Conservation (phyloP, 2,113 vertebrate species). For the Antechinus stuartii region DNA sequence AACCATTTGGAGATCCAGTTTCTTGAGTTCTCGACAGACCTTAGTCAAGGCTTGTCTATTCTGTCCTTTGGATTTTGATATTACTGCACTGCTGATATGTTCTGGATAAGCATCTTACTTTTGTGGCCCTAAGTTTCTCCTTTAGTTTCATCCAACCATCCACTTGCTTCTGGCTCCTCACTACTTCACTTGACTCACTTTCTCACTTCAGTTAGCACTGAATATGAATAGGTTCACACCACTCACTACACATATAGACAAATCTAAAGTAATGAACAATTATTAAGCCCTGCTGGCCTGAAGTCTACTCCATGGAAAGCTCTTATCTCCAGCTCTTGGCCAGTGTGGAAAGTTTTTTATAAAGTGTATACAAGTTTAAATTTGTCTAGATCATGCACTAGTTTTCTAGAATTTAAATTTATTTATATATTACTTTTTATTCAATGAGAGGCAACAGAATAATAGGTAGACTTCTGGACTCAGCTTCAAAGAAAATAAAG, state of each 20-base stretch:
- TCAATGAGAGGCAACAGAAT: neutral
- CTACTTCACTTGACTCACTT: neutral
- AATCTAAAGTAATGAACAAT: neutral
- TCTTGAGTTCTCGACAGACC: neutral
- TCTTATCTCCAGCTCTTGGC: neutral
- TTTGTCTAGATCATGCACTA: neutral
- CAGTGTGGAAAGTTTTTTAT: neutral
- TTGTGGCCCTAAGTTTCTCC: neutral
- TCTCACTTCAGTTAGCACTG: neutral
- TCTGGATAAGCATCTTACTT: neutral
- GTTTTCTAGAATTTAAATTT: neutral
- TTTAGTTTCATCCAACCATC: neutral
- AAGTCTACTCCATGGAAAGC: neutral
- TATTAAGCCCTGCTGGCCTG: neutral
- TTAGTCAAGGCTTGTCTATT: neutral
- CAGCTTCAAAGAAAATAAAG: constrained; percentile 11
- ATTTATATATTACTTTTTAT: constrained; percentile 5
- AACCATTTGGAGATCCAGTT: neutral
- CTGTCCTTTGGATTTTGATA: neutral
- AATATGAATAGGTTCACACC: neutral
- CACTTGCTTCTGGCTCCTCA: neutral
- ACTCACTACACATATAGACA: neutral
- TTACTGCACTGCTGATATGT: neutral
- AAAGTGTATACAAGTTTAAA: neutral
- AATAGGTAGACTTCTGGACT: constrained; percentile 47